phyloP scores from a whole-genome alignment of 2,113 vertebrate genomes.

The Orthochromis indermauri region DNA sequence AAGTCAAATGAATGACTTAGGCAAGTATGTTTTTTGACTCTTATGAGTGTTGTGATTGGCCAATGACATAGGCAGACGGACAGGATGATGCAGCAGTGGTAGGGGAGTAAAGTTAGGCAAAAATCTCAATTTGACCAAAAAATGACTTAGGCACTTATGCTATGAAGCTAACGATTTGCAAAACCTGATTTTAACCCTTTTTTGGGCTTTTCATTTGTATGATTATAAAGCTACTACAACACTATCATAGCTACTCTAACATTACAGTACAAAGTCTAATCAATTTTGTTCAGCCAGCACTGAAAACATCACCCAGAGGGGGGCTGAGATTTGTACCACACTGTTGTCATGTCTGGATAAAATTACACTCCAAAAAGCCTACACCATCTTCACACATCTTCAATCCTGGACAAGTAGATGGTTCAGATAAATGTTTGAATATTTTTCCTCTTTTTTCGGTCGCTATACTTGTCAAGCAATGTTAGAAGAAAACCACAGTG shows the following conservation, averaged over 20 bases:
- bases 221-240: not conserved
- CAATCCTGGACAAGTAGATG: not conserved
- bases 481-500: conserved; percentile 28
- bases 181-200: not conserved
- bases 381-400: not conserved
- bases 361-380: not conserved
- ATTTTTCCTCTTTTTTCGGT: not conserved
- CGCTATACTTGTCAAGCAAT: conserved; percentile 19
- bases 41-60: too few relatives aligned
- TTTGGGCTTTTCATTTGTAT: not conserved
- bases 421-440: conserved; percentile 1
- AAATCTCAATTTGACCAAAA: too few relatives aligned
- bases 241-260: not conserved
- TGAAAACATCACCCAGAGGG: not conserved
- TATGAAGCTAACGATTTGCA: too few relatives aligned
- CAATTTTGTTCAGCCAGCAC: not conserved
- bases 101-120: too few relatives aligned
- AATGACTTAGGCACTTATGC: too few relatives aligned
- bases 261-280: not conserved
- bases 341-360: not conserved
- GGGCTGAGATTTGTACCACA: not conserved
- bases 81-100: too few relatives aligned
- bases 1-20: too few relatives aligned
- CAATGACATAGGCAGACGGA: too few relatives aligned
- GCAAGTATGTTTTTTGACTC: too few relatives aligned